Percentiles rank a stretch among this genome's conserved stretches.
Evolutionary conservation across 2,113 vertebrate species (phyloP).

Genomic region (Raja brachyura): DNA sequence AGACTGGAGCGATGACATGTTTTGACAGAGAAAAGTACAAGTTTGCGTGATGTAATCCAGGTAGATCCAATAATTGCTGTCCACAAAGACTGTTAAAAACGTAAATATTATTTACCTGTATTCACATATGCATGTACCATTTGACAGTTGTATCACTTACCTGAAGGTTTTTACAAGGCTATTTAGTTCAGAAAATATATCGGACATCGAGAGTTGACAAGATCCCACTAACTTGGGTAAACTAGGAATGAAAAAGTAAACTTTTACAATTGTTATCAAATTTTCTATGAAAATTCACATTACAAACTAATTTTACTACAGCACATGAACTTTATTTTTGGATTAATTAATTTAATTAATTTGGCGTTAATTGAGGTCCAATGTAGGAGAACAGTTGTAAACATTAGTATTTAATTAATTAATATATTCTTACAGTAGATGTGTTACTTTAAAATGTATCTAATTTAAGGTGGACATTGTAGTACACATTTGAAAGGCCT

Average conservation of each 20-base stretch:
- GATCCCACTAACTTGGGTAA: constrained; percentile 69
- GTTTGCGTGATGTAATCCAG: background rate
- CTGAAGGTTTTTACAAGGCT: constrained; percentile 81
- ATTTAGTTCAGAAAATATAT: constrained; percentile 74
- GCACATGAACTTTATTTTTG: background rate
- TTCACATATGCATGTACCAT: no score
- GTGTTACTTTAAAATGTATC: background rate
- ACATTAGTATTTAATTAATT: background rate
- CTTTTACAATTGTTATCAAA: background rate
- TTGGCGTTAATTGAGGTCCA: no score
- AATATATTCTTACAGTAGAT: no score
- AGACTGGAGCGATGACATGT: background rate
- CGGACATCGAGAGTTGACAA: constrained; percentile 67
- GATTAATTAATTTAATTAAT: no score
- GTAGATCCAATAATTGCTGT: background rate
- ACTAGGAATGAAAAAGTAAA: constrained; percentile 54
- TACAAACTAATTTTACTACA: background rate
- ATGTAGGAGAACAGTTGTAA: no score
- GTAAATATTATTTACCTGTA: background rate
- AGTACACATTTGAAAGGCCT: background rate
- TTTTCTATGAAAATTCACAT: background rate
- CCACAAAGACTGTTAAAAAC: background rate
- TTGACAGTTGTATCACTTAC: constrained; percentile 54
- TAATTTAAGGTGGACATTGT: background rate
- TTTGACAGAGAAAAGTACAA: background rate